Evolutionary conservation across 2,888 invertebrate species (phyloP), one percentile per base, ranked within the genome.

Genomic region (Lepas anatifera): DNA sequence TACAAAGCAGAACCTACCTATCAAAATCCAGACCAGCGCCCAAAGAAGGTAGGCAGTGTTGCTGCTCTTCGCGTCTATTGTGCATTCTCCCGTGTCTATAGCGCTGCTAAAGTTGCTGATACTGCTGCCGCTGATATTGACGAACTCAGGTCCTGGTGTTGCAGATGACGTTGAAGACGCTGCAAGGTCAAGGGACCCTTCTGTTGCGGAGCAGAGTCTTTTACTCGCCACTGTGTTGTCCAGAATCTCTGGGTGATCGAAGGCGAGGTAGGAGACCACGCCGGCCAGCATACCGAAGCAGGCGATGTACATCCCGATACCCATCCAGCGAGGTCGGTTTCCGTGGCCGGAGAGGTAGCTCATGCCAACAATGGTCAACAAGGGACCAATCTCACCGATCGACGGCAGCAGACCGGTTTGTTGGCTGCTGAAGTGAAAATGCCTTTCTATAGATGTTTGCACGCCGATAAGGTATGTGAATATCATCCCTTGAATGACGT

Each of bases 371-470:
- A 71, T 48, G n/a, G 69, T 70, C 35, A 71, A 32, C 16, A 73
- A 58, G 8, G 73, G 71, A 3, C 72, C 73, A 6, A 73, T n/a
- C 68, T 73, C 72, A 46, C 72, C 69, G 32, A 72, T 27, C 13
- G 70, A 67, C 22, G 73, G 46, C 16, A 73, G 46, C 8, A 70
- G 18, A 8, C 73, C 73, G 18, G 70, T 68, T 22, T 70, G 52
- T 32, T 69, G 67, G 27, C 73, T 73, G 69, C 68, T 68, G 39
- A 73, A 70, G 52, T 73, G 73, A 67, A 73, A 73, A 39, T 73
- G 73, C 22, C 71, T 58, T 43, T 72, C 73, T 18, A 73, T 18
- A 22, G 72, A 73, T 7, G 73, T 71, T n/a, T 69, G 68, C 27
- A 69, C 68, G 29, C 72, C 73, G 22, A 73, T 48, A 39, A 73